phyloP scores from a whole-genome alignment of 2,888 invertebrate genomes.

The Netelia melanura region DNA sequence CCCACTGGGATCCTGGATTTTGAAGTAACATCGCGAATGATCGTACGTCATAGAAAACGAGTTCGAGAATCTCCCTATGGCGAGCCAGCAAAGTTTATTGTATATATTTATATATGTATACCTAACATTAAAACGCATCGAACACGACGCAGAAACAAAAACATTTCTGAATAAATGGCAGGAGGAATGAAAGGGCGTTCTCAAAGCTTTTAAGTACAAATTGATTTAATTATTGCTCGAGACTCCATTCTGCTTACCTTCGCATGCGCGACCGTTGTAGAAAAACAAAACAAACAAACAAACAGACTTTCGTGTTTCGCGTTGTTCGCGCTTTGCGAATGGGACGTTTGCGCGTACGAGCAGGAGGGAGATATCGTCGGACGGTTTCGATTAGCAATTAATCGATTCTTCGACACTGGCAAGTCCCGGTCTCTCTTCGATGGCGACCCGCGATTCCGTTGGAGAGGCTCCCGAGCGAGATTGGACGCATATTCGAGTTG shows the following conservation, averaged over 20 bases:
- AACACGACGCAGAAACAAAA: slow-evolving; percentile 8
- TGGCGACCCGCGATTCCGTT: background rate
- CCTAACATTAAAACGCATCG: background rate
- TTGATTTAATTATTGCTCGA: slow-evolving; percentile 76
- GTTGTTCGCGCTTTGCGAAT: slow-evolving; percentile 2
- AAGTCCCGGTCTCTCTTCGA: background rate
- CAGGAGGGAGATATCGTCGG: slow-evolving; percentile 45
- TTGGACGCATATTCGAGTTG: background rate
- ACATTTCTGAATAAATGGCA: background rate
- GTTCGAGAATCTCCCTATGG: background rate
- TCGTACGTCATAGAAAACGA: background rate
- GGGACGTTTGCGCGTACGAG: slow-evolving; percentile 28
- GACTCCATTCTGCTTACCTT: slow-evolving; percentile 60
- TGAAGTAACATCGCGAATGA: slow-evolving; percentile 81
- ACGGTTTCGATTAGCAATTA: slow-evolving; percentile 36
- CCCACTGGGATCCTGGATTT: slow-evolving; percentile 95
- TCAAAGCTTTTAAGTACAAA: slow-evolving; percentile 80
- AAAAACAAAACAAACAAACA: slow-evolving; percentile 14
- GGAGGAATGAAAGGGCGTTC: slow-evolving; percentile 28
- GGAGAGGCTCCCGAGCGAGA: slow-evolving; percentile 8
- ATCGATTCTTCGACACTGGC: slow-evolving; percentile 14
- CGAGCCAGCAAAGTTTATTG: background rate
- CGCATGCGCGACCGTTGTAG: slow-evolving; percentile 29
- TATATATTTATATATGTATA: background rate
- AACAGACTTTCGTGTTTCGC: slow-evolving; percentile 2